Conservation (phyloP, 53 echinoderm and acorn worm genomes). For the Temnopleurus reevesii region DNA sequence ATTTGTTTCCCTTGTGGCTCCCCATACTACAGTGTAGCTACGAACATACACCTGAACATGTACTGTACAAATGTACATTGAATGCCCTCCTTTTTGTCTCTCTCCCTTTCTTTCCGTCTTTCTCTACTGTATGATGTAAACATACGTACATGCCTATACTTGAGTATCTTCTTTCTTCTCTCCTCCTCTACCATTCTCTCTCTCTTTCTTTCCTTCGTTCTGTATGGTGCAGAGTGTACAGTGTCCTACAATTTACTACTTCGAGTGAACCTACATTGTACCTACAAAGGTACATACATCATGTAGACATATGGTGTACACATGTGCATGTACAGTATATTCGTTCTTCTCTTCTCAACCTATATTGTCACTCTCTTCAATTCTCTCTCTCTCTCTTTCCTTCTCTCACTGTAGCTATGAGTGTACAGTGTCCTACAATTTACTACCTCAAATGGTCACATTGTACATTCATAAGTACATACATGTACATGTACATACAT, state of each 20-base stretch:
- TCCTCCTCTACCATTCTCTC: not conserved
- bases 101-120: not conserved
- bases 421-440: not conserved
- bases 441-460: not conserved
- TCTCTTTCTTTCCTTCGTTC: not conserved
- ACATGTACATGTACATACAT: not conserved
- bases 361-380: not conserved
- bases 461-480: not conserved
- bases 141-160: not conserved
- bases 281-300: no score
- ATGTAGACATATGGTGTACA: not conserved
- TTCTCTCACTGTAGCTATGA: not conserved
- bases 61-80: no score
- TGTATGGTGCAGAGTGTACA: no score
- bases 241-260: no score
- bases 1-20: no score
- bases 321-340: not conserved
- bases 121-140: no score
- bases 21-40: no score
- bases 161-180: not conserved
- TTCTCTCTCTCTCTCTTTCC: not conserved
- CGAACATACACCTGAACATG: no score
- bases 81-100: not conserved
- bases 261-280: no score
- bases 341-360: no score